Evolutionary conservation across 2,888 invertebrate species (phyloP).

Genomic region (Megaustenia siamemsis): DNA sequence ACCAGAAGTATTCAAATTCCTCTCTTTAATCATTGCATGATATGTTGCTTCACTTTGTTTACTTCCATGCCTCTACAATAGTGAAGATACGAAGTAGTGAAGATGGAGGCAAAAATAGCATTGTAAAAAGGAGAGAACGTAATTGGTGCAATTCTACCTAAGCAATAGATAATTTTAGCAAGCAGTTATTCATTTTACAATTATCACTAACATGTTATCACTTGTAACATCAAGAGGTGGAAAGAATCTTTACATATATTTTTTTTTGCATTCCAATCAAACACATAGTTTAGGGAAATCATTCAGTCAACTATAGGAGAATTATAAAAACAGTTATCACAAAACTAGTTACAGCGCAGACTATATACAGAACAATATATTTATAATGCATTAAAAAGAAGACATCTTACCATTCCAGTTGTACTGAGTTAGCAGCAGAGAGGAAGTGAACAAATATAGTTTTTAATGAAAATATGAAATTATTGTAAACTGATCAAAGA

Average conservation of each 20-base stretch:
- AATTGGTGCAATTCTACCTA: constrained; percentile 32
- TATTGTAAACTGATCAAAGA: no score
- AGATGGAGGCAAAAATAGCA: neutral
- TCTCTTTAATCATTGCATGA: neutral
- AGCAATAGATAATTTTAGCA: neutral
- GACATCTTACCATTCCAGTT: constrained; percentile 46
- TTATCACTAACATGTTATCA: neutral
- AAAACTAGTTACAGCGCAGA: neutral
- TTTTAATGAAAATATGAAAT: neutral
- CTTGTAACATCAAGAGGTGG: neutral
- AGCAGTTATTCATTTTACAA: neutral
- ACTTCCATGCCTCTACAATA: constrained; percentile 1
- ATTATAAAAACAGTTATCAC: neutral
- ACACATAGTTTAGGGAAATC: neutral
- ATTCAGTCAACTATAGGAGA: neutral
- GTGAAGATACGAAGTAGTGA: neutral
- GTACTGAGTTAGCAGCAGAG: constrained; percentile 46
- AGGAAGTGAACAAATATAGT: constrained; percentile 21
- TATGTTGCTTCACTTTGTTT: neutral
- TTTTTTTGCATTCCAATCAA: neutral
- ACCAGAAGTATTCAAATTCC: neutral
- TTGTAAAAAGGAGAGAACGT: neutral
- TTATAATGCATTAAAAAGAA: constrained; percentile 17
- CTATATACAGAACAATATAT: neutral
- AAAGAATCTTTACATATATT: neutral